Percentiles rank a stretch among this genome's conserved stretches.
Conservation (phyloP, 2,797 vertebrate species). For the Premnoplex brunnescens region DNA sequence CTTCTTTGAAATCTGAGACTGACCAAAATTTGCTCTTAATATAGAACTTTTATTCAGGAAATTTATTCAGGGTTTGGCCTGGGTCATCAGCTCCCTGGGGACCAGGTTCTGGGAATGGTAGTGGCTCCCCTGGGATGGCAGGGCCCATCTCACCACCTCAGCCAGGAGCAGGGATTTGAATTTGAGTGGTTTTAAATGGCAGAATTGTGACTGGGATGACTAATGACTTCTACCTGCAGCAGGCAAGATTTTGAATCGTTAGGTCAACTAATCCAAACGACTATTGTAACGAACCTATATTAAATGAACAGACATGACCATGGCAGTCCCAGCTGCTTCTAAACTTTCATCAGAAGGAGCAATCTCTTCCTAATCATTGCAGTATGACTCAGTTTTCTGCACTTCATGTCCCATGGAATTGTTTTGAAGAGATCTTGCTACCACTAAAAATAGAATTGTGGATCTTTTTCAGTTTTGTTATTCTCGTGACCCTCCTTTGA, state of each 20-base stretch:
- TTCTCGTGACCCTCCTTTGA: not conserved
- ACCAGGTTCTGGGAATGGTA: fast-evolving
- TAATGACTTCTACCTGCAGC: not conserved
- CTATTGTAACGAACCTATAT: not conserved
- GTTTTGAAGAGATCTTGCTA: not conserved
- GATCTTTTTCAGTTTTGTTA: not conserved
- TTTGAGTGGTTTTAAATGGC: not conserved
- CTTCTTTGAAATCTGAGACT: not conserved
- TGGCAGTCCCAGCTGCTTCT: not conserved
- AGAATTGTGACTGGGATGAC: not conserved
- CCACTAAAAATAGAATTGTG: not conserved
- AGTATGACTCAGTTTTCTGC: conserved; percentile 23
- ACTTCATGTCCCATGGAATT: not conserved
- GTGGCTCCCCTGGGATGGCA: not conserved
- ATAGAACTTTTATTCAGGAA: not conserved
- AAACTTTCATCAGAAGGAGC: not conserved
- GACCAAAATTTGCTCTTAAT: not conserved
- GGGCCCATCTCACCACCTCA: not conserved
- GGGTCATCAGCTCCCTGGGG: not conserved
- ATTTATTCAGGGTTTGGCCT: not conserved
- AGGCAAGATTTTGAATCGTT: not conserved
- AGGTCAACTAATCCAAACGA: not conserved
- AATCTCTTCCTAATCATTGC: not conserved
- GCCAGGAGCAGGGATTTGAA: not conserved
- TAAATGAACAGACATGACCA: not conserved